phyloP scores from a whole-genome alignment of 2,113 vertebrate genomes.

The Aramus guarauna region DNA sequence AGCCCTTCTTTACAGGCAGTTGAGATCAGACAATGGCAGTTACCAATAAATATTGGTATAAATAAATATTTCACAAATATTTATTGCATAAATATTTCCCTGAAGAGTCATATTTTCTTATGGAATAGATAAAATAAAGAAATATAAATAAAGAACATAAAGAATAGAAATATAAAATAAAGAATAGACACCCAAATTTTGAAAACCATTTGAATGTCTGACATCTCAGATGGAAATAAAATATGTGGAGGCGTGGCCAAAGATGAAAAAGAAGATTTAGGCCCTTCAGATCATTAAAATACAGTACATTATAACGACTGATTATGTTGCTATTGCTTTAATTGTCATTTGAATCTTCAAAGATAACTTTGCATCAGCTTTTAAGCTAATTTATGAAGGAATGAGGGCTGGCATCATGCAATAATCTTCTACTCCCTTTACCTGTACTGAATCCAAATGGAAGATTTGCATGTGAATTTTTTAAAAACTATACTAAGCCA shows the following conservation, averaged over 20 bases:
- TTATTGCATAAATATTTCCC: not conserved
- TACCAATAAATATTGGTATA: not conserved
- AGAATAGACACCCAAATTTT: fast-evolving
- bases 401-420: not conserved
- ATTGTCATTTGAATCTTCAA: not conserved
- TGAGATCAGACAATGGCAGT: not conserved
- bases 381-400: not conserved
- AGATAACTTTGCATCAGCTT: conserved; percentile 14
- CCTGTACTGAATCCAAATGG: not conserved
- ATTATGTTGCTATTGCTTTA: not conserved
- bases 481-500: not conserved
- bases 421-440: not conserved
- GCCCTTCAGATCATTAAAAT: not conserved
- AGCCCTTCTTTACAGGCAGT: not conserved
- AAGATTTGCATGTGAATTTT: not conserved
- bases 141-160: not conserved
- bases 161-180: not conserved
- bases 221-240: not conserved
- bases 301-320: not conserved
- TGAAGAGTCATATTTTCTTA: not conserved
- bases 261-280: conserved; percentile 24
- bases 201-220: not conserved
- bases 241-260: not conserved
- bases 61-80: not conserved
- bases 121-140: not conserved